Evolutionary conservation across 2,113 vertebrate genomes (phyloP).

Genomic region (Pteropus alecto): DNA sequence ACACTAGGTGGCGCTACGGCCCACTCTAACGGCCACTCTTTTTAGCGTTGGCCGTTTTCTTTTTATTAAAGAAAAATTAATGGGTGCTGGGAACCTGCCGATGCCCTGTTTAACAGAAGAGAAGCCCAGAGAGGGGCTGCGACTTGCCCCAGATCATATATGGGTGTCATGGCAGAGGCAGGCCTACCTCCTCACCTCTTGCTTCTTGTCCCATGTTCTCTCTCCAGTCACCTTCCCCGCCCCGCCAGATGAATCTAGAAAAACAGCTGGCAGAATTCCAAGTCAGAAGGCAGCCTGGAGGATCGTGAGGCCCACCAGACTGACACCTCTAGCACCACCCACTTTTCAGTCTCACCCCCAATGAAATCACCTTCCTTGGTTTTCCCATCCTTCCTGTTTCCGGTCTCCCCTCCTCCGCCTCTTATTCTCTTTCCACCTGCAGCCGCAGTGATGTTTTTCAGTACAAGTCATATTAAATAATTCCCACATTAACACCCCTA

Average conservation of each 20-base stretch:
- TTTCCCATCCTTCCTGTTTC: not conserved
- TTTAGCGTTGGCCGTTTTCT: not conserved
- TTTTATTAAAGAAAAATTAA: not conserved
- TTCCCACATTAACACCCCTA: fast-evolving
- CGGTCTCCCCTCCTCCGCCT: not conserved
- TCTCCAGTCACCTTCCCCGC: not conserved
- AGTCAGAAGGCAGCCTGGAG: not conserved
- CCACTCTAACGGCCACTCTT: not conserved
- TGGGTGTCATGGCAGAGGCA: not conserved
- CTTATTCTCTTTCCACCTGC: not conserved
- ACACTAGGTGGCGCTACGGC: slow-evolving; percentile 43
- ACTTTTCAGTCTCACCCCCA: not conserved
- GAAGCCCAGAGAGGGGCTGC: not conserved
- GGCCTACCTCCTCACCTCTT: not conserved
- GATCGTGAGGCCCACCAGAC: not conserved
- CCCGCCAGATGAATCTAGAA: not conserved
- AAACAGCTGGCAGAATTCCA: not conserved
- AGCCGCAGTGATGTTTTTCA: not conserved
- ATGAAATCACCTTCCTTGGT: not conserved
- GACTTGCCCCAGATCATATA: not conserved
- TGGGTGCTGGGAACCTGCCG: not conserved
- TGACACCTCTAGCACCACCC: not conserved
- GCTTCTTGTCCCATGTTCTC: not conserved
- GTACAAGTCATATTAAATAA: not conserved
- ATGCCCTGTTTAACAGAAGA: not conserved